phyloP scores from a whole-genome alignment of 2,888 invertebrate species.

The Apoda limacodes region DNA sequence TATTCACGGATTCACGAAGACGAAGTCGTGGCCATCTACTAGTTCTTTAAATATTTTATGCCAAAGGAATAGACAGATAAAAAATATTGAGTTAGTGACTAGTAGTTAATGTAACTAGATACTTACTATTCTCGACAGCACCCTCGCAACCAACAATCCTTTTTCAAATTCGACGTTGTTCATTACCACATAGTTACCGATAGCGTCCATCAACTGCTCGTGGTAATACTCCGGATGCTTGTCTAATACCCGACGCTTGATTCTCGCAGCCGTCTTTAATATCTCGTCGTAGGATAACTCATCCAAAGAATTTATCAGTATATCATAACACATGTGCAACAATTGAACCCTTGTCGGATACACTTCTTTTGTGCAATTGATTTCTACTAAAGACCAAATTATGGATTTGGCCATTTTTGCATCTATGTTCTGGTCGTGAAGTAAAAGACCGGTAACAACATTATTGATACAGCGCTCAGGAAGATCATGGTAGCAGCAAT shows the following conservation, averaged over 20 bases:
- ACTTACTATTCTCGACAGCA: constrained; percentile 70
- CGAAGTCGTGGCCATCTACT: too few relatives aligned
- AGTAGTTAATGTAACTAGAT: too few relatives aligned
- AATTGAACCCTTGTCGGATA: constrained; percentile 56
- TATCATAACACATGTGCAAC: constrained; percentile 61
- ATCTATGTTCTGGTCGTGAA: constrained; percentile 49
- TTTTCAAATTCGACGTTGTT: constrained; percentile 63
- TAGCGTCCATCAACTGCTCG: constrained; percentile 69
- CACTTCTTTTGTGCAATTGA: constrained; percentile 43
- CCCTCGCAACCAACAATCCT: constrained; percentile 56
- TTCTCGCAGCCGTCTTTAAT: constrained; percentile 55
- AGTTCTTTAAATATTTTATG: too few relatives aligned
- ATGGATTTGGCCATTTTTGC: constrained; percentile 62
- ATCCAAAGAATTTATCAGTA: constrained; percentile 51
- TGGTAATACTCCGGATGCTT: constrained; percentile 70
- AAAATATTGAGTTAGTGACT: too few relatives aligned
- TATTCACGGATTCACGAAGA: too few relatives aligned
- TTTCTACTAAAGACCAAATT: constrained; percentile 66
- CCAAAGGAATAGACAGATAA: too few relatives aligned
- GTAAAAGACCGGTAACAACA: constrained; percentile 59
- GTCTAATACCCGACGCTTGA: constrained; percentile 50
- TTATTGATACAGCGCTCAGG: constrained; percentile 62
- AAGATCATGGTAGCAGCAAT: constrained; percentile 55
- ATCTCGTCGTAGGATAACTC: constrained; percentile 57
- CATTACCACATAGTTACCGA: constrained; percentile 60